phyloP scores from a whole-genome alignment of 30 jellyfish, hydroid and myxozoan species.

The Rhopilema esculentum region DNA sequence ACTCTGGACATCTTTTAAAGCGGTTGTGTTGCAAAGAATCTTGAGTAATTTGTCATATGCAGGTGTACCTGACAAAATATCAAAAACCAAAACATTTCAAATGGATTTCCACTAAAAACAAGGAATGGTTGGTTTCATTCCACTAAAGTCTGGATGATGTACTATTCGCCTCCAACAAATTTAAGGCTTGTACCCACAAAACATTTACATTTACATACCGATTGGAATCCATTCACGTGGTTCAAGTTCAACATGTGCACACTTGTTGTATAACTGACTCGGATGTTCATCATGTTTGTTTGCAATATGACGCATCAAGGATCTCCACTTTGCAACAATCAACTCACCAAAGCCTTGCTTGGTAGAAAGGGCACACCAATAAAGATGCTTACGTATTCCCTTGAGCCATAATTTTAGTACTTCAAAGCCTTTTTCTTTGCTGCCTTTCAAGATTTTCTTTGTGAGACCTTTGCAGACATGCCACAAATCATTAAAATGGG shows the following conservation, averaged over 20 bases:
- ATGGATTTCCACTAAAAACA: background rate
- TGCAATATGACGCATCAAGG: slow-evolving; percentile 25
- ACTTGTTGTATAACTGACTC: background rate
- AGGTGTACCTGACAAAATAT: slow-evolving; percentile 27
- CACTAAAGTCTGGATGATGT: slow-evolving; percentile 4
- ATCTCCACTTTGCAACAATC: slow-evolving; percentile 26
- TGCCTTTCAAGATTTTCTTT: slow-evolving; percentile 4
- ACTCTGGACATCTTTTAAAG: background rate
- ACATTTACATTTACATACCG: slow-evolving; percentile 5
- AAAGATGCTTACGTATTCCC: slow-evolving; percentile 11
- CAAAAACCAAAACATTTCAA: background rate
- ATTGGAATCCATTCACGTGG: slow-evolving; percentile 23
- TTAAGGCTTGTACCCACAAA: slow-evolving; percentile 9
- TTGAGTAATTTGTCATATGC: slow-evolving; percentile 16
- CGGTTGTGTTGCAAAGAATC: background rate
- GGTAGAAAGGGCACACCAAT: slow-evolving; percentile 36
- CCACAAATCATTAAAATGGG: slow-evolving; percentile 23
- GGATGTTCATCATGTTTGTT: slow-evolving; percentile 5
- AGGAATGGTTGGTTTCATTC: background rate
- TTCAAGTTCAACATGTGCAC: slow-evolving; percentile 1
- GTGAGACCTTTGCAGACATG: slow-evolving; percentile 22
- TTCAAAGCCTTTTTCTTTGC: slow-evolving; percentile 28
- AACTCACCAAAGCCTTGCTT: slow-evolving; percentile 34
- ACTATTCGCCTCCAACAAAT: slow-evolving; percentile 3
- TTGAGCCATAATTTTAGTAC: slow-evolving; percentile 2